Base-by-base conservation (phyloP, 2,113 vertebrate genomes). In the Pedionomus torquatus region DNA sequence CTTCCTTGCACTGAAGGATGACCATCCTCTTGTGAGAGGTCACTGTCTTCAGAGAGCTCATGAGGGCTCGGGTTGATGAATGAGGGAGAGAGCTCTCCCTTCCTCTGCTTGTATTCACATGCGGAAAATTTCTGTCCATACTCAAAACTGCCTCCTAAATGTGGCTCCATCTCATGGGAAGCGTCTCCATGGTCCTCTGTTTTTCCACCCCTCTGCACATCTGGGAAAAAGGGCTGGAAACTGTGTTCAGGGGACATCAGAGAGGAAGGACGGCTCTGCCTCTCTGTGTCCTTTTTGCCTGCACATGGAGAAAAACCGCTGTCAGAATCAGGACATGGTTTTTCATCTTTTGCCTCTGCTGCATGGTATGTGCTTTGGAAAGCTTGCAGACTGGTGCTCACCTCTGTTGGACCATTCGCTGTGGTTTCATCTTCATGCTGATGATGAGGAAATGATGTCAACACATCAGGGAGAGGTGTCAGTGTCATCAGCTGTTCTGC, bases 31-130 rank as follows among this genome's bases (percentile, higher is more conserved):
- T 98, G 98, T 18, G 99, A 99, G 7, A 98, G 98, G 15, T 99
- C 99, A 75, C 98, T 99, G 4, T 99, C 99, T 37, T 99, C 99
- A 33, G 98, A 99, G 44, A 99, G 90, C 54, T 98, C 99, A 11
- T 98, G 98, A 85, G 98, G 98, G 91, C 98, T 98, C 0, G 99
- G 99, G 95, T 99, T 99, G 94, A 99, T 99, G 95, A 99, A 99
- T 20, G 99, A 99, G 19, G 99, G 99, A 2, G 99, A 99, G 33
- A 99, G 98, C 93, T 99, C 99, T 39, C 98, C 98, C 95, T 98
- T 99, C 52, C 98, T 98, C 58, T 98, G 99, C 85, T 98, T 98
- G 93, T 98, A 98, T 83, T 99, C 98, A 12, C 97, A 98, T 9
- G 98, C 97, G 17, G 98, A 98, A 80, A 98, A 98, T 78, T 93